Base-by-base conservation (phyloP, 2,888 invertebrate genomes). In the Oscheius sp. region DNA sequence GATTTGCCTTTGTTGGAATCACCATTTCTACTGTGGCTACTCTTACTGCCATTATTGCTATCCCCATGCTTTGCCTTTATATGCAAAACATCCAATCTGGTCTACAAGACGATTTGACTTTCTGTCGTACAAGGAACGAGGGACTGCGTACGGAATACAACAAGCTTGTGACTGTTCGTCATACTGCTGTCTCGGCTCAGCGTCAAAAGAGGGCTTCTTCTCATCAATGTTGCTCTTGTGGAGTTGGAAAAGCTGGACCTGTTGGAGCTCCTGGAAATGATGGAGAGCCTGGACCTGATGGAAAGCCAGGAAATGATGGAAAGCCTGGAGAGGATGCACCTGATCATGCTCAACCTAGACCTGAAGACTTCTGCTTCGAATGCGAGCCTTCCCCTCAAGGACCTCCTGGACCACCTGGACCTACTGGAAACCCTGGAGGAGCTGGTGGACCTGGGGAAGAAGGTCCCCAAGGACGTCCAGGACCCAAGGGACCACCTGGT, bases 1-100 rank as follows among this genome's bases (percentile, higher is more conserved):
- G 42, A 25, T 65, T 65, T 27, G 65, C 65, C 37, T 65, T 65
- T 39, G 37, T 65, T 39, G 39, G 81, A 10, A 79, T 84, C 55
- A 70, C 78, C 25, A 73, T 83, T 27, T 77, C 76, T 29, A 82
- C 82, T 29, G 76, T 84, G 27, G 80, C 83, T 45, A 79, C 78
- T 4, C 46, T 83, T 31, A 78, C 78, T 17, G 82, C 82, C 33
- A 78, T 80, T 42, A 65, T 84, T 23, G 74, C 78, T 65, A 74
- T 84, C 37, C 84, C 84, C n/a, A 84, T 84, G 83, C 75, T 84
- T 65, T 84, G 81, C 74, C 75, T 75, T 64, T 82, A 84, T 74
- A 78, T 83, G 69, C 81, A 82, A 58, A 76, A 78, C 67, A 79
- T 84, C 33, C 82, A 82, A 69, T 75, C 81, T 8, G 72, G 76